Conservation (phyloP, 2,888 invertebrate genomes). For the Amphiduros pacificus region DNA sequence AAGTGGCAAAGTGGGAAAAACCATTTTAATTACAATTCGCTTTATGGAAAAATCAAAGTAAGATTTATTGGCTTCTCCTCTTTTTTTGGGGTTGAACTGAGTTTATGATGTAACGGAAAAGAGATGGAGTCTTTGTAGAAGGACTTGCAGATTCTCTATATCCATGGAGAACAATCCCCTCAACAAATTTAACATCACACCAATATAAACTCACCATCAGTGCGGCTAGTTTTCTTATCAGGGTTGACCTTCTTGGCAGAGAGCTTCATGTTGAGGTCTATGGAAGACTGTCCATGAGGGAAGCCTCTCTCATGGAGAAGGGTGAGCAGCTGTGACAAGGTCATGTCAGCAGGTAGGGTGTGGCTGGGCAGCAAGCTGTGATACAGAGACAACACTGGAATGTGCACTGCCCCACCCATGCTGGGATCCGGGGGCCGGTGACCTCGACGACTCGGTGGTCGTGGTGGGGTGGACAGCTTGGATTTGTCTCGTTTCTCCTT, state of each 20-base stretch:
- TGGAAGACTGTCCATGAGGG: conserved; percentile 39
- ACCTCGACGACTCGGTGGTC: conserved; percentile 68
- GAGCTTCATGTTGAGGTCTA: conserved; percentile 43
- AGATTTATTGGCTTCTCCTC: too few species aligned
- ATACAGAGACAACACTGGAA: conserved; percentile 46
- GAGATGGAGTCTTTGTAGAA: too few species aligned
- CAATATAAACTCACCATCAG: too few species aligned
- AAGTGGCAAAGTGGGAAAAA: too few species aligned
- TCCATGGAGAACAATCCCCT: too few species aligned
- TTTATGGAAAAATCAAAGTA: too few species aligned
- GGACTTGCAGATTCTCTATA: too few species aligned
- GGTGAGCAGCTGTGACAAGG: conserved; percentile 67
- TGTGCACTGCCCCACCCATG: conserved; percentile 25
- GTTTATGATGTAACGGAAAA: too few species aligned
- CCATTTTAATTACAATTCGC: too few species aligned
- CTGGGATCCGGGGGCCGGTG: conserved; percentile 32
- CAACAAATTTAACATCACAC: too few species aligned
- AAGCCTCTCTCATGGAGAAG: conserved; percentile 59
- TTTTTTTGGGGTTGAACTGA: too few species aligned
- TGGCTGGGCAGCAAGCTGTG: conserved; percentile 56
- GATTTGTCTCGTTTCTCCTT: conserved; percentile 88
- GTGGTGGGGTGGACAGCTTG: conserved; percentile 31
- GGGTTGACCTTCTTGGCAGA: conserved; percentile 60
- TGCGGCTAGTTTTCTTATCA: too few species aligned
- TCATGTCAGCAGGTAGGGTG: conserved; percentile 64